Percentiles rank a stretch among this genome's conserved stretches.
phyloP scores from a whole-genome alignment of 2,113 vertebrate species.

The Callipepla squamata region DNA sequence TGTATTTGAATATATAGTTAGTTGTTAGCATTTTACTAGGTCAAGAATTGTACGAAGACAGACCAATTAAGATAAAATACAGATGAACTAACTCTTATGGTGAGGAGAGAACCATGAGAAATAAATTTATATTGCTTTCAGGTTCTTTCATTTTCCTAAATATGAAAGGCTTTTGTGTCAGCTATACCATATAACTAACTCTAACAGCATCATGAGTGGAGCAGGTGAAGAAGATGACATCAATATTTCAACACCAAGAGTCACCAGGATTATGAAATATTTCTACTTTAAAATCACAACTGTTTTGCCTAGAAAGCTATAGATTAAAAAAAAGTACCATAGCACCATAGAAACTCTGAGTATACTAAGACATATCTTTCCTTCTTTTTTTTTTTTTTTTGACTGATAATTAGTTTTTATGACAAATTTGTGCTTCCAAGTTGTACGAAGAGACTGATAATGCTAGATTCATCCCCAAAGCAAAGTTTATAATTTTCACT shows the following conservation, averaged over 20 bases:
- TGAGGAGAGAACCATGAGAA: neutral
- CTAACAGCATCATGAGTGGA: neutral
- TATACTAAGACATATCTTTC: neutral
- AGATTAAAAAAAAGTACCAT: neutral
- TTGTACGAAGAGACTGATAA: neutral
- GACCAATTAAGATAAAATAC: neutral
- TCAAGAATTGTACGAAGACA: constrained; percentile 1
- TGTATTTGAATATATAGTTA: neutral
- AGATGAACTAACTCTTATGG: neutral
- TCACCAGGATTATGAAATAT: neutral
- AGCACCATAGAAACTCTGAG: neutral
- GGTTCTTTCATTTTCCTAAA: neutral
- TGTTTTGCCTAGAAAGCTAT: neutral
- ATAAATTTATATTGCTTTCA: neutral
- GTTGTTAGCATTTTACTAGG: neutral
- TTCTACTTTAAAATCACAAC: constrained; percentile 1
- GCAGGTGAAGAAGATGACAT: neutral
- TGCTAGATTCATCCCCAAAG: neutral
- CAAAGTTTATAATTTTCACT: neutral
- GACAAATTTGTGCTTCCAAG: neutral
- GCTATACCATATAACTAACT: neutral
- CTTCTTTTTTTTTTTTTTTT: neutral
- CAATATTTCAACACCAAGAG: constrained; percentile 4
- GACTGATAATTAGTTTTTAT: neutral
- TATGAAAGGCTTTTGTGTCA: neutral